phyloP scores from a whole-genome alignment of 2,113 vertebrate species.

The Rhagologus leucostigma region DNA sequence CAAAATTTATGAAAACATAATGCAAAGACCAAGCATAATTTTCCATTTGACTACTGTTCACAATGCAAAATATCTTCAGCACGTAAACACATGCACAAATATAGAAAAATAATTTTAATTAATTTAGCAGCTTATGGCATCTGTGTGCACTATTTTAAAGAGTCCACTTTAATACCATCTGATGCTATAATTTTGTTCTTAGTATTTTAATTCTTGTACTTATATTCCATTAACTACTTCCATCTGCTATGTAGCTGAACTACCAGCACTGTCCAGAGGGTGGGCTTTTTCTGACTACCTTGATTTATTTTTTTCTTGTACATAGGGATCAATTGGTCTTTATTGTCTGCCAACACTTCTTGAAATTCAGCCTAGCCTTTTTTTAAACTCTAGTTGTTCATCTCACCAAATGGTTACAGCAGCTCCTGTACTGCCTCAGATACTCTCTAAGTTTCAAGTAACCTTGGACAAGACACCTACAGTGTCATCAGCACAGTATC shows the following conservation, averaged over 20 bases:
- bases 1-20: background rate
- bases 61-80: background rate
- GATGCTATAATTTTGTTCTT: background rate
- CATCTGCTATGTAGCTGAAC: background rate
- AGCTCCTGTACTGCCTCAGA: background rate
- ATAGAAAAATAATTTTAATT: background rate
- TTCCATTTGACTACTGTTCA: background rate
- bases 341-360: background rate
- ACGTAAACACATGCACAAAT: background rate
- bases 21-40: background rate
- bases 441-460: background rate
- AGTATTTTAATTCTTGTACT: background rate
- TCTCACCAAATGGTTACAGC: background rate
- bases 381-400: background rate
- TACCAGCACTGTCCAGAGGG: background rate
- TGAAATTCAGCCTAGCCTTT: background rate
- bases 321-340: background rate
- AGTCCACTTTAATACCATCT: background rate
- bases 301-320: background rate
- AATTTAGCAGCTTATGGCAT: background rate
- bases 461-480: background rate
- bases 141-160: background rate
- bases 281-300: background rate
- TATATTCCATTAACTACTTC: background rate
- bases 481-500: background rate